Base-by-base conservation (phyloP, 2,113 vertebrate genomes). In the Axis porcinus region DNA sequence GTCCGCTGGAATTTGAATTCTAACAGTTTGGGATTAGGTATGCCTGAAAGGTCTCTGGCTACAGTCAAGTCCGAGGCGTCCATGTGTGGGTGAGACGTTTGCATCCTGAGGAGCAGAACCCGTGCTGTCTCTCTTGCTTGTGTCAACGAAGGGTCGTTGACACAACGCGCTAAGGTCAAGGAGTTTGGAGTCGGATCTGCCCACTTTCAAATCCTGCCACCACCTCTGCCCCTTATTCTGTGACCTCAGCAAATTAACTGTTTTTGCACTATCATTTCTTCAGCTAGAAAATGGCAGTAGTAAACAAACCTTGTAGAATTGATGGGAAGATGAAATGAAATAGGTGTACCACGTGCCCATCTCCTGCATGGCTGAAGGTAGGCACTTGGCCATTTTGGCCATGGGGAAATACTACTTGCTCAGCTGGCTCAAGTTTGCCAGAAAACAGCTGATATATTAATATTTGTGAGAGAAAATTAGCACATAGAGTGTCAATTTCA, bases 121-220 rank as follows among this genome's bases (percentile, higher is more conserved):
- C 12, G 0, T 33, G 50, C 33, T 30, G 43, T 36, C 28, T 67
- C 47, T 81, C 12, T 36, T 52, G 50, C 19, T 11, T 16, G 86
- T n/a, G n/a, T n/a, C n/a, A n/a, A 5, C 0, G 0, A 15, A 28
- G 28, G 33, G 27, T n/a, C 14, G 0, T 21, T 5, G 70, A 16
- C 5, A 50, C 16, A 30, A 7, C 10, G 1, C 0, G 1, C 28
- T 40, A 15, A 82, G 17, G 27, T 9, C 47, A 10, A 12, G 47
- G 50, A 33, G 3, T 83, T 14, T 81, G 67, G 28, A 92, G n/a
- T 43, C 30, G 28, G 60, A 89, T 86, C 45, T 62, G 43, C 13
- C 16, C 30, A 6, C 6, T 36, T 55, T 67, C 88, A 67, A 85
- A 92, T 45, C 30, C 86, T 84, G 50, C n/a, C 79, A 54, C 30